These are phyloP conservation scores for Sebastes alutus DNA, from an alignment of 2,797 vertebrate genomes.

Conservation along the genomic window DNA sequence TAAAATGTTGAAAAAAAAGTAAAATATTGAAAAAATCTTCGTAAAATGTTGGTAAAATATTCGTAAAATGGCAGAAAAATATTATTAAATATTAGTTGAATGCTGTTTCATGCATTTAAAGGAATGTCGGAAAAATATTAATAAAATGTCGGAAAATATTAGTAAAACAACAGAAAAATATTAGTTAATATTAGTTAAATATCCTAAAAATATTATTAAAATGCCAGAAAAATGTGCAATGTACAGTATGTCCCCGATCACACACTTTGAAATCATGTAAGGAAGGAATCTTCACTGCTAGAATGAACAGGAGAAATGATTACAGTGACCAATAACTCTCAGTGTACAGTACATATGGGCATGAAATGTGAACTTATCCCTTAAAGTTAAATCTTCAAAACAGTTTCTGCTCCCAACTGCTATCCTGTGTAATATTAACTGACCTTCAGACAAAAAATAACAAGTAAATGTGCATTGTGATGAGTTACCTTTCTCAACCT, in stretches of 20 bases:
- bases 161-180: no score
- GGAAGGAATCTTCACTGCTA: not conserved
- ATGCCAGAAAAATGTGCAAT: not conserved
- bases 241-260: not conserved
- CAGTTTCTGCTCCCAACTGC: not conserved
- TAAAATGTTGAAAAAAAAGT: not conserved
- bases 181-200: no score
- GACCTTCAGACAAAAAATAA: not conserved
- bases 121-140: no score
- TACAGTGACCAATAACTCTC: not conserved
- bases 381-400: not conserved
- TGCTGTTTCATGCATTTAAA: no score
- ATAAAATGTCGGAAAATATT: no score
- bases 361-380: not conserved
- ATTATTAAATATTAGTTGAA: not conserved
- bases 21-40: not conserved
- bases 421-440: not conserved
- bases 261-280: not conserved
- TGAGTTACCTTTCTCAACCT: not conserved
- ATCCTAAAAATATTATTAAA: not conserved
- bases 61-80: not conserved
- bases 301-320: not conserved
- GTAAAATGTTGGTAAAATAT: not conserved
- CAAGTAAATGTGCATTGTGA: not conserved
- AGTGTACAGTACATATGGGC: not conserved